Base-by-base conservation (phyloP, 1,140 invertebrate genomes). In the Lepidostoma basale region DNA sequence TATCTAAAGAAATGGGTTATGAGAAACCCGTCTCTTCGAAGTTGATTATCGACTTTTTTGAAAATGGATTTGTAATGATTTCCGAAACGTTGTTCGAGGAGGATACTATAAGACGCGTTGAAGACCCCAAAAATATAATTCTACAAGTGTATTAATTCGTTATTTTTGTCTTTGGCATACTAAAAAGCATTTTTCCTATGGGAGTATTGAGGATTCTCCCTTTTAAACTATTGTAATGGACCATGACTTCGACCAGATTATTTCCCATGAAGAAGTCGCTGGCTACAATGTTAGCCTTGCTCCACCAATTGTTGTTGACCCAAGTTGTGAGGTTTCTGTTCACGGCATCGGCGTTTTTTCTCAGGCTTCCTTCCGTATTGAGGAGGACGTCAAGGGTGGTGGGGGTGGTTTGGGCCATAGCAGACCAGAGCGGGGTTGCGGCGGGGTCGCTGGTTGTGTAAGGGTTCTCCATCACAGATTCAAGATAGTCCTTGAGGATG, bases 401-500 rank as follows among this genome's bases (percentile, higher is more conserved):
- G 1, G 91, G 91, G 0, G 92, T 94, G 23, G 92, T 83, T 78
- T 94, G 90, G 0, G 90, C 90, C 92, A 93, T 93, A 1, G 89
- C 86, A 0, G 91, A 90, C 87, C 89, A 91, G 22, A 90, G 75
- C 47, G 80, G 80, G 36, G 75, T 80, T 3, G 77, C 81, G 44
- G 76, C 77, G 12, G 79, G 80, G 1, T 74, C 76, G 0, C 63
- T 45, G 1, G 74, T 67, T 40, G 79, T 80, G 18, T 77, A 78
- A 68, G 67, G 75, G 28, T 70, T 76, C 69, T 77, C 79, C 58
- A 88, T 83, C 3, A 81, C 76, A 12, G 76, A 74, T 59, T 87
- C 80, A 52, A 92, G 77, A 76, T 85, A 91, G 68, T 83, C 78
- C 23, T 6, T 81, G 62, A 72, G 81, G 80, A 76, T 84, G 77